These are phyloP conservation scores for Tipula helvola DNA, from an alignment of 2,888 invertebrate genomes.

Conservation along the genomic window DNA sequence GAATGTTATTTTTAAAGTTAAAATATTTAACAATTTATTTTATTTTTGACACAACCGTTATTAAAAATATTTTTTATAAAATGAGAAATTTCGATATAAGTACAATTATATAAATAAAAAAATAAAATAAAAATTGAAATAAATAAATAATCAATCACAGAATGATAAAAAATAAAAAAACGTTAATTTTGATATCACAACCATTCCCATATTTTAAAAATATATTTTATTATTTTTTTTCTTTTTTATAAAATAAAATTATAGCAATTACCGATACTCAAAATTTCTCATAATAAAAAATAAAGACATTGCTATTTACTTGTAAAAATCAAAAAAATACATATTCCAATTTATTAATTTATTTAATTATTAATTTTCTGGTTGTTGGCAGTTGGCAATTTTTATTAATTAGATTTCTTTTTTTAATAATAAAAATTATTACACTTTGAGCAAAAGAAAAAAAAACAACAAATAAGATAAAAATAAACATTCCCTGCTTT, in stretches of 20 bases:
- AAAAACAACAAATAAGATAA: neutral
- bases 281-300: neutral
- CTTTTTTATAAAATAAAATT: neutral
- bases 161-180: neutral
- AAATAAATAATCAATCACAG: neutral
- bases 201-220: neutral
- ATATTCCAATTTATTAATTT: neutral
- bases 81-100: neutral
- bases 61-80: neutral
- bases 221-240: neutral
- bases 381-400: neutral
- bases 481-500: neutral
- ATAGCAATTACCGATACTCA: neutral
- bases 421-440: neutral
- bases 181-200: neutral
- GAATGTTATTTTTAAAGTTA: neutral
- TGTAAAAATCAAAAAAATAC: neutral
- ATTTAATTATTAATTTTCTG: neutral
- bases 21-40: neutral
- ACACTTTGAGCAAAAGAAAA: neutral
- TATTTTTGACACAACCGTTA: constrained; percentile 7
- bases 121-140: neutral
- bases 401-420: neutral
- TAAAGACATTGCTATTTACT: neutral
- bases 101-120: neutral